These are phyloP conservation scores for Cyanoramphus novaezelandiae DNA, from an alignment of 2,113 vertebrate genomes.

Conservation along the genomic window DNA sequence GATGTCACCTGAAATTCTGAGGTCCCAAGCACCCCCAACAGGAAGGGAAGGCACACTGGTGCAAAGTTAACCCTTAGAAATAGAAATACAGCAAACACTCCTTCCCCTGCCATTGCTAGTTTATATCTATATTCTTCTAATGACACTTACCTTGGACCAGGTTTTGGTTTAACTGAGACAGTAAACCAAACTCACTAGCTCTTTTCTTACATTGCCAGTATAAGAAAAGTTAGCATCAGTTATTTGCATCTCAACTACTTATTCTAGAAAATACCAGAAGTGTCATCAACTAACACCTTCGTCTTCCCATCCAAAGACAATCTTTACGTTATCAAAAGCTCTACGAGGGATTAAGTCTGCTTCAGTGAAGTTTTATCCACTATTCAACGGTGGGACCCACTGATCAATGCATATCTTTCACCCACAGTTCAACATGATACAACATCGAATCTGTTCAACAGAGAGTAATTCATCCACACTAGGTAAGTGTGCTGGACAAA, in stretches of 20 bases:
- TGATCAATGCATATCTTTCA: constrained; percentile 28
- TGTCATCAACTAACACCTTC: constrained; percentile 33
- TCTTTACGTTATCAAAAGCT: constrained; percentile 1
- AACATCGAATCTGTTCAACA: constrained; percentile 21
- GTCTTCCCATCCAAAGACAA: constrained; percentile 25
- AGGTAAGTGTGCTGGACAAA: constrained; percentile 49
- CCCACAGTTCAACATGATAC: constrained; percentile 38
- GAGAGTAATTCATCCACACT: constrained; percentile 42
- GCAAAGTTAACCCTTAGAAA: constrained; percentile 63
- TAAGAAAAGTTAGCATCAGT: constrained; percentile 49
- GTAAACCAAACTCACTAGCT: constrained; percentile 53
- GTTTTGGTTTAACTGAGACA: constrained; percentile 24
- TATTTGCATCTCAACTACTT: constrained; percentile 62
- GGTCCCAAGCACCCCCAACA: constrained; percentile 65
- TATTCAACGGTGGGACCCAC: constrained; percentile 33
- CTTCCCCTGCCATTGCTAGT: constrained; percentile 50
- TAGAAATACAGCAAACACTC: constrained; percentile 52
- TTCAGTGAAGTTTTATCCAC: constrained; percentile 22
- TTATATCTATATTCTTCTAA: constrained; percentile 49
- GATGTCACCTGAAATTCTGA: constrained; percentile 52
- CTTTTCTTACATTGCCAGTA: constrained; percentile 37
- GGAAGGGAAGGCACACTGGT: constrained; percentile 80
- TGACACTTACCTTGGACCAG: constrained; percentile 57
- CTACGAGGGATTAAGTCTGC: constrained; percentile 32
- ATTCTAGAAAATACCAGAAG: constrained; percentile 49